Conservation (phyloP, 2,797 vertebrate genomes). For the Chiloscyllium punctatum region DNA sequence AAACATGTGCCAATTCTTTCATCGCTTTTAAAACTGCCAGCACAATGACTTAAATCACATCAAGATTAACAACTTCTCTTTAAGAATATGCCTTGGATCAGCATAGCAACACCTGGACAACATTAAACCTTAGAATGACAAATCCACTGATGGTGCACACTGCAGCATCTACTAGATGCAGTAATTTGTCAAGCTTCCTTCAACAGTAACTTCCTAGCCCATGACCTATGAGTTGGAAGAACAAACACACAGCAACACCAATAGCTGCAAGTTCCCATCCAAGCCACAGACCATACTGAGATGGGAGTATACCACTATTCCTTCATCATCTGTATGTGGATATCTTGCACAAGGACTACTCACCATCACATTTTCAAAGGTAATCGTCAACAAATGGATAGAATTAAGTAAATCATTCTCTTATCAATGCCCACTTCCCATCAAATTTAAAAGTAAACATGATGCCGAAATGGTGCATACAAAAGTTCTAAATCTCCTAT, state of each 20-base stretch:
- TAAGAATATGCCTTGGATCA: background rate
- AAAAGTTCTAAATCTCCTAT: background rate
- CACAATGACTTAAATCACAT: background rate
- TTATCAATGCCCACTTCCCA: background rate
- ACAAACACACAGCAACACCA: too few relatives aligned
- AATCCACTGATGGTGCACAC: background rate
- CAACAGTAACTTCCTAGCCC: background rate
- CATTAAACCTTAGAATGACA: background rate
- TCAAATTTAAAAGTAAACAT: background rate
- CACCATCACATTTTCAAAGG: too few relatives aligned
- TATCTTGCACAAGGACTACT: too few relatives aligned
- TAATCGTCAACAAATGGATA: background rate
- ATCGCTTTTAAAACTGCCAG: background rate
- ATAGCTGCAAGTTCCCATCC: too few relatives aligned
- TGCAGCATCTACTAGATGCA: too few relatives aligned
- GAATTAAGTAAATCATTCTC: background rate
- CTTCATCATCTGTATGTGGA: too few relatives aligned
- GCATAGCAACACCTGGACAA: background rate
- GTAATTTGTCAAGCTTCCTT: background rate
- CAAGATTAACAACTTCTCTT: background rate
- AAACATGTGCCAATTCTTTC: background rate
- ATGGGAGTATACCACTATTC: too few relatives aligned
- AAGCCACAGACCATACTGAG: too few relatives aligned
- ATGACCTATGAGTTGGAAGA: too few relatives aligned
- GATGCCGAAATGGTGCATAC: background rate